These are phyloP conservation scores for Endomychus coccineus DNA, from an alignment of 2,888 invertebrate genomes.

Conservation along the genomic window DNA sequence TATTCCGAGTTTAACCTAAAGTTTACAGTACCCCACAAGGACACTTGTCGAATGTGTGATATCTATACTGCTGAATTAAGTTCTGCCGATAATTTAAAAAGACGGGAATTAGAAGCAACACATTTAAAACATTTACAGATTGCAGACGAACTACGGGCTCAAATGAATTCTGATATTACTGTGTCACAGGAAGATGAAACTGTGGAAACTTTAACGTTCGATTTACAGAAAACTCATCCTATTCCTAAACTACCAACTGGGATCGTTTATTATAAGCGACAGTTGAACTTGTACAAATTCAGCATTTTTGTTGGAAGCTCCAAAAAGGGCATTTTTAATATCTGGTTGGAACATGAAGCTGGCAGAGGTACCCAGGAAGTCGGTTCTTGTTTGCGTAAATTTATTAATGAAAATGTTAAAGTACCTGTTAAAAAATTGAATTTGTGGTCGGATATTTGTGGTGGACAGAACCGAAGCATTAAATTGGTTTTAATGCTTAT, in stretches of 20 bases:
- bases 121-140: conserved; percentile 6
- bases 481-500: too few species aligned
- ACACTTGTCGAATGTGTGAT: background rate
- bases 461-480: too few species aligned
- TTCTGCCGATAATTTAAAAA: background rate
- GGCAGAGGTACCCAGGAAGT: too few species aligned
- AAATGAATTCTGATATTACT: conserved; percentile 5
- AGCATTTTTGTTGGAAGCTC: too few species aligned
- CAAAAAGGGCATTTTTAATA: too few species aligned
- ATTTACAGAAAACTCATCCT: conserved; percentile 16
- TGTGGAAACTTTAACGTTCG: conserved; percentile 4
- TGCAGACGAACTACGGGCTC: conserved; percentile 5
- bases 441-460: too few species aligned
- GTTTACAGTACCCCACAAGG: background rate
- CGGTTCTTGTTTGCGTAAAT: too few species aligned
- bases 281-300: too few species aligned
- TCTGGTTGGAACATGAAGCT: too few species aligned
- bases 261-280: conserved; percentile 22
- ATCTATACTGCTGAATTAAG: background rate
- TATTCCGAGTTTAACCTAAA: background rate
- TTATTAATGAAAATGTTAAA: too few species aligned
- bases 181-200: conserved; percentile 4
- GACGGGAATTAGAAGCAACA: background rate
- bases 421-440: too few species aligned
- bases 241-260: conserved; percentile 19